phyloP scores from a whole-genome alignment of 2,113 vertebrate genomes.

The Callorhinus ursinus region DNA sequence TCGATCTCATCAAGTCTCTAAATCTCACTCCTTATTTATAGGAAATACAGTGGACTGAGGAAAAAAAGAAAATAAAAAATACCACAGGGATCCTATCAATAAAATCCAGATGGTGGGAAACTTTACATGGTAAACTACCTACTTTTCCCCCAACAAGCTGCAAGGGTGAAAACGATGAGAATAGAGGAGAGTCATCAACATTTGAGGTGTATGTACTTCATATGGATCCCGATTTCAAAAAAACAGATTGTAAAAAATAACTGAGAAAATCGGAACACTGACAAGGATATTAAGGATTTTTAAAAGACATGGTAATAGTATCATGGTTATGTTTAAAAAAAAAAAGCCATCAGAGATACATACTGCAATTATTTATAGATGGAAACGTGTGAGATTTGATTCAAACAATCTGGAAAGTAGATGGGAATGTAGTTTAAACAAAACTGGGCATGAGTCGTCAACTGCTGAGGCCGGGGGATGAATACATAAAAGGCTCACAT shows the following conservation, averaged over 20 bases:
- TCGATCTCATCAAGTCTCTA: neutral
- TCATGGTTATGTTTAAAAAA: neutral
- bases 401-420: neutral
- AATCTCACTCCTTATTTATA: neutral
- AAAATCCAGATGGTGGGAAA: neutral
- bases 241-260: neutral
- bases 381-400: neutral
- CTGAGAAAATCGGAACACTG: neutral
- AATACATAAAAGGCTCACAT: neutral
- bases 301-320: neutral
- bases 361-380: neutral
- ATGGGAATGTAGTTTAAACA: neutral
- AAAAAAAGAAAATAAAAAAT: slow-evolving; percentile 47
- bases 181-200: neutral
- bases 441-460: neutral
- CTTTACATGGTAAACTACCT: neutral
- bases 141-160: neutral
- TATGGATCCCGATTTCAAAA: slow-evolving; percentile 16
- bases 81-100: neutral
- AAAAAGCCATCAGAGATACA: neutral
- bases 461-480: neutral
- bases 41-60: neutral
- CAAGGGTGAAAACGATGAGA: neutral
- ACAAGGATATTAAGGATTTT: neutral
- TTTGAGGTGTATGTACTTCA: neutral